These are phyloP conservation scores for Eupithecia pulchellata DNA, from an alignment of 2,888 invertebrate genomes.

Conservation along the genomic window DNA sequence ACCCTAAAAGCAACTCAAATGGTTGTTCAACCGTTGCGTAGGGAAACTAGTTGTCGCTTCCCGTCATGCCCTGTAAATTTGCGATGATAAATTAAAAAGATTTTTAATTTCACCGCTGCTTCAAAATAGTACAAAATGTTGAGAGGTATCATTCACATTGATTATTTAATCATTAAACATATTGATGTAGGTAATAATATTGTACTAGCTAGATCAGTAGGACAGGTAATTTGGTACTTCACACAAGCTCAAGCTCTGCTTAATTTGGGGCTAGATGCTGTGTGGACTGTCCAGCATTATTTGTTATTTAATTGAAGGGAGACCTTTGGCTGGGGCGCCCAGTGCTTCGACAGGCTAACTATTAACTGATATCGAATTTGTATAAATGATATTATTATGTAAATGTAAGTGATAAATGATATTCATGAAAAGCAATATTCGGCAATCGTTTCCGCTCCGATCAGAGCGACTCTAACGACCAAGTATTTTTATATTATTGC, in stretches of 20 bases:
- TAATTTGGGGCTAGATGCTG: no score
- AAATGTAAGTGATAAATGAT: slow-evolving; percentile 42
- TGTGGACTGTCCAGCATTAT: no score
- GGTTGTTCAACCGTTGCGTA: neutral
- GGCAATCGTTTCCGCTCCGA: slow-evolving; percentile 43
- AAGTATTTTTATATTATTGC: slow-evolving; percentile 59
- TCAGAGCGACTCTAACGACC: slow-evolving; percentile 55
- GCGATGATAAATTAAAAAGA: neutral
- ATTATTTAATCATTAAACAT: neutral
- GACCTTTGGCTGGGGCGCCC: slow-evolving; percentile 7
- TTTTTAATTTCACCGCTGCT: no score
- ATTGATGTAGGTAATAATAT: no score
- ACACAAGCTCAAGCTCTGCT: no score
- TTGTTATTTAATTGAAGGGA: no score
- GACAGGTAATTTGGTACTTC: no score
- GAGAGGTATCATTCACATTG: no score
- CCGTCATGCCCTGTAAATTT: no score
- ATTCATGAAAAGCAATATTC: slow-evolving; percentile 54
- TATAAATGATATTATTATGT: slow-evolving; percentile 52
- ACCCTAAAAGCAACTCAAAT: neutral
- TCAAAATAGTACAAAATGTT: no score
- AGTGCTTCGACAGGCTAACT: slow-evolving; percentile 29
- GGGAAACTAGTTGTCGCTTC: no score
- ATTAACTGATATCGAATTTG: slow-evolving; percentile 47
- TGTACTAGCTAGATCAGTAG: no score